Evolutionary conservation across 1,140 invertebrate species (phyloP).

Genomic region (Hyphantria cunea): DNA sequence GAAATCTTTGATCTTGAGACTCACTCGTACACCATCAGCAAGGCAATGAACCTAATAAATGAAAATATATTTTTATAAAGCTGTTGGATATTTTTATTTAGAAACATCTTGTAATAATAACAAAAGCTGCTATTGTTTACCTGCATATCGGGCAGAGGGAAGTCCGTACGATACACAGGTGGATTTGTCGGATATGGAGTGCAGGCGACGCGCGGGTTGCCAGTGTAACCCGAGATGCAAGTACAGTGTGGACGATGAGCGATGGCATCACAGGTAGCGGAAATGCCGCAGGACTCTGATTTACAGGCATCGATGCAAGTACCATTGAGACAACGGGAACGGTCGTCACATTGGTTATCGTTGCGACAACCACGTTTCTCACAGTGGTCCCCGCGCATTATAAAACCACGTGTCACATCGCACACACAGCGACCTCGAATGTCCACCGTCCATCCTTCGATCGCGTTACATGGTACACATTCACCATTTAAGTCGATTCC

Average conservation of each 20-base stretch:
- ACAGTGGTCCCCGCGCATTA: conserved; percentile 90
- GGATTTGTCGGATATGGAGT: conserved; percentile 57
- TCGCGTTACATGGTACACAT: conserved; percentile 87
- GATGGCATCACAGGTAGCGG: conserved; percentile 90
- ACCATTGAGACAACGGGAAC: conserved; percentile 87
- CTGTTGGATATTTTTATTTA: not conserved
- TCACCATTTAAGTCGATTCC: conserved; percentile 89
- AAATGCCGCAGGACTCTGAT: conserved; percentile 85
- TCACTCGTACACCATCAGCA: conserved; percentile 95
- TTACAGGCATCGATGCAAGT: conserved; percentile 90
- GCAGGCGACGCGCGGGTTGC: conserved; percentile 87
- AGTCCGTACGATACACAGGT: conserved; percentile 86
- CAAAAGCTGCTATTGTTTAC: conserved; percentile 71
- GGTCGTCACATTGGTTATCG: conserved; percentile 90
- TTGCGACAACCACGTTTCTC: conserved; percentile 88
- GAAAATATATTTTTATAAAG: conserved; percentile 8
- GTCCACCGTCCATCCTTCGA: conserved; percentile 88
- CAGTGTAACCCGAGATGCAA: conserved; percentile 87
- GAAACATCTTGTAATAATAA: not conserved
- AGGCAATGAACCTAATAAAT: conserved; percentile 87
- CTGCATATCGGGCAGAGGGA: conserved; percentile 92
- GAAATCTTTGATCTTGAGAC: conserved; percentile 92
- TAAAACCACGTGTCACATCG: conserved; percentile 88
- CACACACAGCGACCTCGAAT: conserved; percentile 91
- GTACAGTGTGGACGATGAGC: conserved; percentile 90